Conservation (phyloP, 1,140 invertebrate genomes). For the Sitophilus oryzae region DNA sequence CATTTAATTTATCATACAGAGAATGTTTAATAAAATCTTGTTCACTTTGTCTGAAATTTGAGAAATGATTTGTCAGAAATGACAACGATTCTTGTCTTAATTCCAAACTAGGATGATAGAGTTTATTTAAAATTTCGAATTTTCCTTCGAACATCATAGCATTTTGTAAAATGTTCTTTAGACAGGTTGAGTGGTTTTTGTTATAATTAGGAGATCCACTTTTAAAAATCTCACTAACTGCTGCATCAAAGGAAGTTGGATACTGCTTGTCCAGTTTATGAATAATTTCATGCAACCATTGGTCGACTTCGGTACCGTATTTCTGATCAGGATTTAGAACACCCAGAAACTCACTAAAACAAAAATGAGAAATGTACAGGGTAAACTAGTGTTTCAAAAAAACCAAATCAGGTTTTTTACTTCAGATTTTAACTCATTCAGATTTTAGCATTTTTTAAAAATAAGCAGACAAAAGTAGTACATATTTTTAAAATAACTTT, state of each 20-base stretch:
- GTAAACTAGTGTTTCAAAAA: no score
- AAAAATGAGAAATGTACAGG: no score
- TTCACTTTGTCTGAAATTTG: constrained; percentile 47
- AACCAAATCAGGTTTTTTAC: no score
- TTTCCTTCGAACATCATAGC: constrained; percentile 15
- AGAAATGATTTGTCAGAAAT: constrained; percentile 49
- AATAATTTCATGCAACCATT: constrained; percentile 25
- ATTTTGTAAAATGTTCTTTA: constrained; percentile 29
- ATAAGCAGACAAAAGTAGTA: no score
- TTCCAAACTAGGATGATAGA: constrained; percentile 58
- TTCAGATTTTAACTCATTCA: no score
- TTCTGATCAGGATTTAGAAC: constrained; percentile 10
- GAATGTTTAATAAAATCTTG: constrained; percentile 52
- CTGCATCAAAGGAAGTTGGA: constrained; percentile 59
- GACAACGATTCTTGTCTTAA: constrained; percentile 57
- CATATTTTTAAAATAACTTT: no score
- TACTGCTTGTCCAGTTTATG: constrained; percentile 47
- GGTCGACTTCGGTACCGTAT: constrained; percentile 29
- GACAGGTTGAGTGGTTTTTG: constrained; percentile 16
- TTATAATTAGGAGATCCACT: constrained; percentile 7
- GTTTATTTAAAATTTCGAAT: constrained; percentile 55
- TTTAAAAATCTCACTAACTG: constrained; percentile 40
- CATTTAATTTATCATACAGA: constrained; percentile 52
- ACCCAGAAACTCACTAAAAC: constrained; percentile 22
- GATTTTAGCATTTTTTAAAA: no score